A percentile compares a stretch with the other conserved stretches of the same genome.
These are phyloP conservation scores for Leptogaster cylindrica DNA, from an alignment of 2,888 invertebrate species.

Conservation along the genomic window DNA sequence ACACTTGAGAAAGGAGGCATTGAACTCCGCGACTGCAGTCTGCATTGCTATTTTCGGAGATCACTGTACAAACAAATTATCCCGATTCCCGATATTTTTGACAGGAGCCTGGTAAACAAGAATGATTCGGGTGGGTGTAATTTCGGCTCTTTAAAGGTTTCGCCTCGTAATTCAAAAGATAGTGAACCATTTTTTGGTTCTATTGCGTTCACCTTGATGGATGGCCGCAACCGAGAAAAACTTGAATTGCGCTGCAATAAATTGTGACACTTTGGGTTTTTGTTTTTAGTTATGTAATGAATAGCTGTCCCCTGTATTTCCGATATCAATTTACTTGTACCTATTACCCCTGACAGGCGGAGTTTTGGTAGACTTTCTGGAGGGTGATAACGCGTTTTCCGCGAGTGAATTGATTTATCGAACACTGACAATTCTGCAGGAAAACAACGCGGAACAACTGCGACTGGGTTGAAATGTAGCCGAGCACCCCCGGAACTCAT, in stretches of 20 bases:
- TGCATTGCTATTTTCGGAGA: constrained; percentile 18
- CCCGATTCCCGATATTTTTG: not conserved
- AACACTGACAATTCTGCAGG: too few species aligned
- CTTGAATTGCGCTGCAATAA: too few species aligned
- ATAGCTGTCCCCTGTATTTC: constrained; percentile 37
- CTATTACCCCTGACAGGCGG: not conserved
- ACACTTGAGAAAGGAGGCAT: not conserved
- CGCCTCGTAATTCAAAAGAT: constrained; percentile 12
- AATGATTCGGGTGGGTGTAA: not conserved
- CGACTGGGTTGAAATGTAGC: too few species aligned
- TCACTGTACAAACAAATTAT: constrained; percentile 30
- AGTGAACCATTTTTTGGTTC: not conserved
- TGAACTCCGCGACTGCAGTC: not conserved
- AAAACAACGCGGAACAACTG: too few species aligned
- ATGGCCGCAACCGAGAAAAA: not conserved
- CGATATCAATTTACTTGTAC: constrained; percentile 25
- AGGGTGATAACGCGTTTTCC: not conserved
- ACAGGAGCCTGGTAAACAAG: not conserved
- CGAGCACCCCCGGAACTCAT: too few species aligned
- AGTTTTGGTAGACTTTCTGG: not conserved
- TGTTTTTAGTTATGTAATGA: constrained; percentile 23
- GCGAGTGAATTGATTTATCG: constrained; percentile 21
- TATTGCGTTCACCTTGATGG: not conserved
- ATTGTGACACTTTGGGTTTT: constrained; percentile 3
- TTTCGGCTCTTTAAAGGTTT: not conserved